phyloP scores from a whole-genome alignment of 2,888 invertebrate genomes.

The Melanchra persicariae region DNA sequence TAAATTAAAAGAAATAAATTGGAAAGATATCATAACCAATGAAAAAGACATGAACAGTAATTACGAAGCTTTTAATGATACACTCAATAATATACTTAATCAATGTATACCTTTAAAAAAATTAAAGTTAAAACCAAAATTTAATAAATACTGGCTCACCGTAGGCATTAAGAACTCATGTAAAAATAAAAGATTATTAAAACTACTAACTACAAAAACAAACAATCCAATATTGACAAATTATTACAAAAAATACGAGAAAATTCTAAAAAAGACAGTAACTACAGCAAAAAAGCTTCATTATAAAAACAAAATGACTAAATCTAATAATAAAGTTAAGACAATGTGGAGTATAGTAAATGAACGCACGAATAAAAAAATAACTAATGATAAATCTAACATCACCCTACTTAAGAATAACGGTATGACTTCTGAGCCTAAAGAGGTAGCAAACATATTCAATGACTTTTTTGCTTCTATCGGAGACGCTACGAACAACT shows the following conservation, averaged over 20 bases:
- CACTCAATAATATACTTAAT: not conserved
- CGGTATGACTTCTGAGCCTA: conserved; percentile 2
- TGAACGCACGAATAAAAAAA: conserved; percentile 1
- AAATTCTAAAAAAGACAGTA: not conserved
- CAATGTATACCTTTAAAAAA: not conserved
- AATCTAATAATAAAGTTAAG: conserved; percentile 2
- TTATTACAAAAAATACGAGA: not conserved
- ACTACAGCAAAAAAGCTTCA: not conserved
- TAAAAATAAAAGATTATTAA: conserved; percentile 5
- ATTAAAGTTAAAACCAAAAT: not conserved
- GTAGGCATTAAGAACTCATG: not conserved
- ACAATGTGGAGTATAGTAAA: not conserved
- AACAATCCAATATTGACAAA: not conserved
- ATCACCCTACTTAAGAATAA: conserved; percentile 8
- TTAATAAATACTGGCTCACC: not conserved
- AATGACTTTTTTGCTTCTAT: conserved; percentile 13
- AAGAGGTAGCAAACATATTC: conserved; percentile 4
- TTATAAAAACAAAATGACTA: not conserved
- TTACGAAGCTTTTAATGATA: no score
- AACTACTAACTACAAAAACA: not conserved
- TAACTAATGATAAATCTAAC: not conserved
- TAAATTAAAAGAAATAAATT: no score
- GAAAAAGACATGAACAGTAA: no score
- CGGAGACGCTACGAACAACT: not conserved
- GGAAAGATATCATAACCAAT: no score